Percentiles rank a stretch among this genome's conserved stretches.
Conservation (phyloP, 2,797 vertebrate species). For the Tapirus indicus region DNA sequence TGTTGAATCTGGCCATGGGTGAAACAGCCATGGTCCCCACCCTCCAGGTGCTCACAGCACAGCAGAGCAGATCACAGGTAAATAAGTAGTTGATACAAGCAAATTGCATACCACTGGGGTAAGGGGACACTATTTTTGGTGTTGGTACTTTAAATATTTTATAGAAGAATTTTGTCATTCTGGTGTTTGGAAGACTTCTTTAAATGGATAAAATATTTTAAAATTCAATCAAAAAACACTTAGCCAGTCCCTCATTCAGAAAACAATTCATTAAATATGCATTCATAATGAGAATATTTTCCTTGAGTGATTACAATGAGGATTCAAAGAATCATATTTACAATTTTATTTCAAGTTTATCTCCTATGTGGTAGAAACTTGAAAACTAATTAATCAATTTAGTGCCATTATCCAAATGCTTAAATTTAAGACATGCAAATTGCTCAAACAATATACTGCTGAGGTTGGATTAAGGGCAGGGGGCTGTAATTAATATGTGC, state of each 20-base stretch:
- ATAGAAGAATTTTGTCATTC: not conserved
- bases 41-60: rapidly evolving
- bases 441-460: not conserved
- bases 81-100: rapidly evolving
- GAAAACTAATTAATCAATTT: constrained; percentile 56
- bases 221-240: constrained; percentile 57
- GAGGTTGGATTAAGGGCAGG: not conserved
- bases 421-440: not conserved
- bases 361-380: not conserved
- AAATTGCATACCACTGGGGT: rapidly evolving
- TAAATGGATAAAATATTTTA: constrained; percentile 41
- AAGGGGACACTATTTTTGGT: not conserved
- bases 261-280: constrained; percentile 50
- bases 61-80: not conserved
- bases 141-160: not conserved
- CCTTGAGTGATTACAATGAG: constrained; percentile 37
- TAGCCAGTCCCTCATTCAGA: constrained; percentile 4
- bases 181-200: not conserved
- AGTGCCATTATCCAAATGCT: constrained; percentile 29
- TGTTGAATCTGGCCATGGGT: not conserved
- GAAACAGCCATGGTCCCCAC: not conserved
- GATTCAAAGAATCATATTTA: constrained; percentile 40
- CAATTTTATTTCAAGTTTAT: constrained; percentile 55
- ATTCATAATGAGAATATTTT: constrained; percentile 40
- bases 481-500: not conserved